Percentiles rank a stretch among this genome's conserved stretches.
Conservation (phyloP, 2,888 invertebrate genomes). For the Cephus runcator region DNA sequence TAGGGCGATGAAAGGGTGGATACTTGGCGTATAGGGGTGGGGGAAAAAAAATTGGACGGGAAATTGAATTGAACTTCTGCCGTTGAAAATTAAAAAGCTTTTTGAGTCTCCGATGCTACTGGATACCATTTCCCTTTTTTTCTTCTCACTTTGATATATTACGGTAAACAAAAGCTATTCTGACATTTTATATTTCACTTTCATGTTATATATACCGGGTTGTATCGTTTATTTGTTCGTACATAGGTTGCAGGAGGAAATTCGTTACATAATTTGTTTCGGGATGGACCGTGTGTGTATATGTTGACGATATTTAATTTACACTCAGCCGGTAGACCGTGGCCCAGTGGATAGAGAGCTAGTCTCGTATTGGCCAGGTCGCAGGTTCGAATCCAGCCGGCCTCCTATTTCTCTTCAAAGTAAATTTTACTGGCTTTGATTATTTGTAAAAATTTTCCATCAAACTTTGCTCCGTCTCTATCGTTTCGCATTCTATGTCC, state of each 20-base stretch:
- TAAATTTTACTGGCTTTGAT: not conserved
- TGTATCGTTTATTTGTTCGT: too few relatives aligned
- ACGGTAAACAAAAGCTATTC: not conserved
- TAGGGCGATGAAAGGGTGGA: not conserved
- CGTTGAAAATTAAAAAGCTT: not conserved
- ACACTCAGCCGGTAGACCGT: conserved; percentile 2
- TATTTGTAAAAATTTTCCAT: not conserved
- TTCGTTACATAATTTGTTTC: not conserved
- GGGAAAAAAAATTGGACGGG: not conserved
- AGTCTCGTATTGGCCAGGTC: conserved; percentile 9
- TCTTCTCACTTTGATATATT: not conserved
- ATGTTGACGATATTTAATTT: not conserved
- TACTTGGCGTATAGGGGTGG: not conserved
- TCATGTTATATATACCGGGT: too few relatives aligned
- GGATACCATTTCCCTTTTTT: not conserved
- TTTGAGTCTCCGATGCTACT: not conserved
- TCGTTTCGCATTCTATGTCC: conserved; percentile 20
- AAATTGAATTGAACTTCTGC: not conserved
- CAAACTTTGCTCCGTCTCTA: not conserved
- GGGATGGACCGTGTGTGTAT: not conserved
- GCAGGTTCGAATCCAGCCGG: conserved; percentile 35
- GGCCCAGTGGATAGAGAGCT: conserved; percentile 36
- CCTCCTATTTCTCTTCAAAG: not conserved
- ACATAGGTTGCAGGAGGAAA: not conserved
- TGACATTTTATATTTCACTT: not conserved